These are phyloP conservation scores for Cyclina sinensis DNA, from an alignment of 1,140 invertebrate species.

Conservation along the genomic window DNA sequence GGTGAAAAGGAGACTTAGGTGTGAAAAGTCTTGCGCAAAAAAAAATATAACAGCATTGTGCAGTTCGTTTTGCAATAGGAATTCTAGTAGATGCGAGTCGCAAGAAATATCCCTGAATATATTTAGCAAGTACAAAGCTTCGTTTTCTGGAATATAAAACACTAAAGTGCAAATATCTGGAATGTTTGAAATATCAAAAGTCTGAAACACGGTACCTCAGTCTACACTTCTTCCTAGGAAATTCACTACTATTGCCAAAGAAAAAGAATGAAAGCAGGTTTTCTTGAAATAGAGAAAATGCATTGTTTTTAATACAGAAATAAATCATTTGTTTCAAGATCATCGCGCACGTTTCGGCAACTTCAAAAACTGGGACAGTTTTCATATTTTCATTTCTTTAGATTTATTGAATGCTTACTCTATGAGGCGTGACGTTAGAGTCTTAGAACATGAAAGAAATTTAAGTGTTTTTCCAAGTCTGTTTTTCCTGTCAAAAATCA, in stretches of 20 bases:
- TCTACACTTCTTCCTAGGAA: not conserved
- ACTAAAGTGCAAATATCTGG: not conserved
- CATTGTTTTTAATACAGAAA: not conserved
- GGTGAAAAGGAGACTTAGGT: no score
- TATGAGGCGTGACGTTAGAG: slow-evolving; percentile 46
- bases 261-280: not conserved
- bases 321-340: not conserved
- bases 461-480: slow-evolving; percentile 63
- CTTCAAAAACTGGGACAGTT: slow-evolving; percentile 30
- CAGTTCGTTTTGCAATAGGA: no score
- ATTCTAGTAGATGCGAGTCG: no score
- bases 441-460: slow-evolving; percentile 50
- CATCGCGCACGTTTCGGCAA: not conserved
- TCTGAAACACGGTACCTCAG: not conserved
- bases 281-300: not conserved
- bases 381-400: slow-evolving; percentile 33
- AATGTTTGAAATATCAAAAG: slow-evolving; percentile 12
- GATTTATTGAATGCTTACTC: slow-evolving; percentile 50
- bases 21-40: no score
- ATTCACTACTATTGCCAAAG: not conserved
- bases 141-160: no score
- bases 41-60: no score
- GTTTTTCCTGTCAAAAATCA: slow-evolving; percentile 62
- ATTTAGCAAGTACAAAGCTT: no score
- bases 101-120: no score